Conservation (phyloP, 2,113 vertebrate genomes). For the Phoxinus phoxinus region DNA sequence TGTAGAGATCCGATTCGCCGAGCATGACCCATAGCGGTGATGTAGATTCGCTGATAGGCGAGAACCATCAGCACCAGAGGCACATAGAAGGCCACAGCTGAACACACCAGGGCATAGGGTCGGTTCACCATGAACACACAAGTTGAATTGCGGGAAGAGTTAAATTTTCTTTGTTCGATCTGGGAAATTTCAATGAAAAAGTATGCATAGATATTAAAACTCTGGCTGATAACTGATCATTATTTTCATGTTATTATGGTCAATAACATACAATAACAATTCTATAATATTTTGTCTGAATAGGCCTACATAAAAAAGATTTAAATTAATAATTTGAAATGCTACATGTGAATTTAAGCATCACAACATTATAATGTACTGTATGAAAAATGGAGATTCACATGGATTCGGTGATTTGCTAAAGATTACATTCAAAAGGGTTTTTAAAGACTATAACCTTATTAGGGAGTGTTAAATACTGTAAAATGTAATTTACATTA, state of each 20-base stretch:
- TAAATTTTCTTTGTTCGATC: slow-evolving; percentile 72
- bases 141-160: slow-evolving; percentile 71
- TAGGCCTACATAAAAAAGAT: too few species aligned
- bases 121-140: slow-evolving; percentile 82
- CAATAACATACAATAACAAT: not conserved
- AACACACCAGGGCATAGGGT: slow-evolving; percentile 81
- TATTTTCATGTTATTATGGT: not conserved
- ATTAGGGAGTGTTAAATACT: not conserved
- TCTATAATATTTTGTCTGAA: not conserved
- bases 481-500: too few species aligned
- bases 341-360: too few species aligned
- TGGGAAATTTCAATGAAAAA: slow-evolving; percentile 51
- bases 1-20: slow-evolving; percentile 78
- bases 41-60: slow-evolving; percentile 81
- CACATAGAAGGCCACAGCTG: slow-evolving; percentile 80
- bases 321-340: too few species aligned
- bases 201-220: not conserved
- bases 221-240: not conserved
- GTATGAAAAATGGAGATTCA: too few species aligned
- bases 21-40: slow-evolving; percentile 79
- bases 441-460: too few species aligned
- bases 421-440: not conserved
- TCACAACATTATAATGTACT: too few species aligned
- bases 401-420: not conserved
- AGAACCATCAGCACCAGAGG: slow-evolving; percentile 79